Percentiles rank a stretch among this genome's conserved stretches.
phyloP scores from a whole-genome alignment of 2,888 invertebrate genomes.

The Melangyna quadrimaculata region DNA sequence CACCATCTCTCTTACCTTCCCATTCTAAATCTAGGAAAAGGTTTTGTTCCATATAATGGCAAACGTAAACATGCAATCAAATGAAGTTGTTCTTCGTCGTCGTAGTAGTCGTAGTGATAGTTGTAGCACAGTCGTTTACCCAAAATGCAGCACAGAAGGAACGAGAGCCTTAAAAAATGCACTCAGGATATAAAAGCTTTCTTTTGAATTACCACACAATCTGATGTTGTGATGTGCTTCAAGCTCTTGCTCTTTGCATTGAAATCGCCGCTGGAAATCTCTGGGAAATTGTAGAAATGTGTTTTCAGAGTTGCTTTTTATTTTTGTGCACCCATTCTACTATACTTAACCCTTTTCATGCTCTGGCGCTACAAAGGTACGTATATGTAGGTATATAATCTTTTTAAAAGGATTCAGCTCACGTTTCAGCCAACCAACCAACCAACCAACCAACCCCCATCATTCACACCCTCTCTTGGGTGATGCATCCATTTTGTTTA shows the following conservation, averaged over 20 bases:
- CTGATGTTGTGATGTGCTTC: slow-evolving; percentile 21
- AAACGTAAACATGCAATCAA: slow-evolving; percentile 68
- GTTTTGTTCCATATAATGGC: slow-evolving; percentile 43
- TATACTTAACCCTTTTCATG: slow-evolving; percentile 41
- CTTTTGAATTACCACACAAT: slow-evolving; percentile 67
- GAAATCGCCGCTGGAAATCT: slow-evolving; percentile 60
- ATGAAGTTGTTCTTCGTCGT: slow-evolving; percentile 48
- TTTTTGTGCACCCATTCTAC: slow-evolving; percentile 10
- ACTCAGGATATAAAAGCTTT: slow-evolving; percentile 69
- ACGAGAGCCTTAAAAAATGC: slow-evolving; percentile 58
- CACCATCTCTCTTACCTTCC: slow-evolving; percentile 27
- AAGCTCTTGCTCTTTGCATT: slow-evolving; percentile 44
- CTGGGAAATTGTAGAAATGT: slow-evolving; percentile 43
- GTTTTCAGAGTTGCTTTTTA: slow-evolving; percentile 10
- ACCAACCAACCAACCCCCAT: background rate
- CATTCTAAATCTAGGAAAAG: slow-evolving; percentile 26
- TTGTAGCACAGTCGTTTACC: background rate
- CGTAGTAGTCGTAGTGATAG: background rate
- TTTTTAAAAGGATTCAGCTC: slow-evolving; percentile 62
- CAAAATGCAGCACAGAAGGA: slow-evolving; percentile 5
- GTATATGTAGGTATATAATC: slow-evolving; percentile 38
- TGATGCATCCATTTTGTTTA: slow-evolving; percentile 56
- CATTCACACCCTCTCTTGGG: background rate
- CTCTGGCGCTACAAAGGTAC: slow-evolving; percentile 1
- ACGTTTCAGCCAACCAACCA: slow-evolving; percentile 36